These are phyloP conservation scores for Catostomus latipinnis DNA, from an alignment of 2,797 vertebrate species.

Conservation along the genomic window DNA sequence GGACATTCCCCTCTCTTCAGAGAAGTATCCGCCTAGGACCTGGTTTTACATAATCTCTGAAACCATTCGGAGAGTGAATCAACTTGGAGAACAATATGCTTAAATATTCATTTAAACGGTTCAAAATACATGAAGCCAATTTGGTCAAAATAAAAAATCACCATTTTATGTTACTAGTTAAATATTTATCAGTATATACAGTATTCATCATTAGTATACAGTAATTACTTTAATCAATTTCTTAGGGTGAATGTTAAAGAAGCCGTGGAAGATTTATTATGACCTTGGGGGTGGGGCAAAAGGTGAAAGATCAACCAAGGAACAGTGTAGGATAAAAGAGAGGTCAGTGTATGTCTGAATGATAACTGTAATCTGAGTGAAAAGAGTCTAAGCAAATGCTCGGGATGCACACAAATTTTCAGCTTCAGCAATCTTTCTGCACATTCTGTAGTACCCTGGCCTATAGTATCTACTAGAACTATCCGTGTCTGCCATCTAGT, in stretches of 20 bases:
- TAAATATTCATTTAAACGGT: background rate
- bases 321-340: background rate
- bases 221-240: too few relatives aligned
- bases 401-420: background rate
- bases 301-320: background rate
- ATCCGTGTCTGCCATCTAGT: slow-evolving; percentile 52
- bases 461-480: background rate
- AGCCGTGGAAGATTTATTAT: too few relatives aligned
- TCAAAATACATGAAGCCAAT: background rate
- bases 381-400: background rate
- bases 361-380: background rate
- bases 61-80: slow-evolving; percentile 9
- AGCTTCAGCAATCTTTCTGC: background rate
- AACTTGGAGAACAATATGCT: background rate
- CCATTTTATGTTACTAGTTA: background rate
- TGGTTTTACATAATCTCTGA: slow-evolving; percentile 59
- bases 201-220: background rate
- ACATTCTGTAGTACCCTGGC: background rate
- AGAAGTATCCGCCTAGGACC: slow-evolving; percentile 54
- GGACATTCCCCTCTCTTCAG: slow-evolving; percentile 50
- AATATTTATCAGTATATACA: background rate
- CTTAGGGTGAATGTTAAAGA: too few relatives aligned
- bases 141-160: background rate
- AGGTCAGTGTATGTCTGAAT: background rate
- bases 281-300: background rate